Percentiles rank a stretch among this genome's conserved stretches.
phyloP scores from a whole-genome alignment of 2,888 invertebrate species.

The Zaprionus bogoriensis region DNA sequence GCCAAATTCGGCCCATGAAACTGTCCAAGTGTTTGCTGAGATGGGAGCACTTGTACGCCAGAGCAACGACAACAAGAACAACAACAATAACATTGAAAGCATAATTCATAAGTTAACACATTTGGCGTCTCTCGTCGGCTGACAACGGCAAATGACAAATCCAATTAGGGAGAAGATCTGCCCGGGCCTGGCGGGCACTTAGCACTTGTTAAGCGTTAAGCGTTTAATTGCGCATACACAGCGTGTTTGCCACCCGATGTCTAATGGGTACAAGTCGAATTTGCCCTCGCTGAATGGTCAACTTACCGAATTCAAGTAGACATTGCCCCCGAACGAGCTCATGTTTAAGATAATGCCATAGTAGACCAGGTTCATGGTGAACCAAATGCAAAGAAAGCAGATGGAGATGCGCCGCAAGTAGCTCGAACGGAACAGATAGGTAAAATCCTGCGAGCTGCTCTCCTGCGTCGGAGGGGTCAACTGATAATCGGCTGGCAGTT shows the following conservation, averaged over 20 bases:
- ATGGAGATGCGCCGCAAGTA: constrained; percentile 87
- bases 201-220: constrained; percentile 55
- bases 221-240: constrained; percentile 35
- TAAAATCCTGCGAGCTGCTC: constrained; percentile 85
- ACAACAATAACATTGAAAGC: constrained; percentile 33
- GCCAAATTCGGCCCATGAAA: constrained; percentile 41
- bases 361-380: constrained; percentile 85
- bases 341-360: constrained; percentile 87
- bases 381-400: constrained; percentile 89
- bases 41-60: constrained; percentile 23
- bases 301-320: constrained; percentile 89
- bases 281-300: constrained; percentile 7
- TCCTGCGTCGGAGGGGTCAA: constrained; percentile 85
- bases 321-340: constrained; percentile 89
- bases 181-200: constrained; percentile 45
- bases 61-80: constrained; percentile 41
- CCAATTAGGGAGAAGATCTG: constrained; percentile 55
- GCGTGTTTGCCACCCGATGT: constrained; percentile 34
- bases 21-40: constrained; percentile 3
- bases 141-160: constrained; percentile 57
- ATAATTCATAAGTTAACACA: constrained; percentile 68
- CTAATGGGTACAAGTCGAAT: constrained; percentile 38
- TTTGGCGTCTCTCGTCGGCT: constrained; percentile 32
- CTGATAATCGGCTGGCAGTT: constrained; percentile 87
- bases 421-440: constrained; percentile 87